Base-by-base conservation (phyloP, 2,797 vertebrate genomes). In the Lacerta viridis region DNA sequence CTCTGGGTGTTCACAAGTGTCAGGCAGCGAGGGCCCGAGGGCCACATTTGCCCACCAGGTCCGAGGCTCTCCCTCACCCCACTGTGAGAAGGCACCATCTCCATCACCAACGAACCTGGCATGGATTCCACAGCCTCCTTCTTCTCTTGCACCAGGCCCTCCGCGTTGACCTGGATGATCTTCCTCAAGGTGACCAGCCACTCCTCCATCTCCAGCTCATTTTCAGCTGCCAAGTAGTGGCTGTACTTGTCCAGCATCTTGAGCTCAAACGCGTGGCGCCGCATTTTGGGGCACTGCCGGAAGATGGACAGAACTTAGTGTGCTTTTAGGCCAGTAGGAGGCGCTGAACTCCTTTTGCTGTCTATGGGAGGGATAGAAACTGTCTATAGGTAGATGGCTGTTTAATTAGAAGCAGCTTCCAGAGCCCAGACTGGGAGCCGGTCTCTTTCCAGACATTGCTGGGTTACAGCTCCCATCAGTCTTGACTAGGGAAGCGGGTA, bases 221-320 rank as follows among this genome's bases (percentile, higher is more conserved):
- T 99, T 94, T 99, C 99, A 8, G 99, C 98, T 5, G 98, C 98
- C 89, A 99, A 96, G 91, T 98, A 98, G 97, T 99, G 98, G 96
- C 98, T 99, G 95, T 98, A 98, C 92, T 98, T 98, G 92, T 99
- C 99, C 88, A 99, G 98, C 96, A 99, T 99, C 97, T 98, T 99
- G 86, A 99, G 97, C 95, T 99, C 99, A 50, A 99, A 99, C 0
- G 98, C 98, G 0, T 99, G 97, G 17, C 98, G 98, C 0, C 98
- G 98, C 97, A 99, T 98, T 95, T 98, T 99, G 8, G 98, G 98
- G 90, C 98, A 99, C 99, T 99, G 90, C n/a, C 50, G n/a, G 69
- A 50, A 25, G 20, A 74, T 83, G 29, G 87, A 17, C 7, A 80
- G 66, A 43, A 36, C 33, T 84, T 64, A 55, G 50, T 55, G 50